Conservation (phyloP, 2,797 vertebrate genomes). For the Macroramphosus scolopax region DNA sequence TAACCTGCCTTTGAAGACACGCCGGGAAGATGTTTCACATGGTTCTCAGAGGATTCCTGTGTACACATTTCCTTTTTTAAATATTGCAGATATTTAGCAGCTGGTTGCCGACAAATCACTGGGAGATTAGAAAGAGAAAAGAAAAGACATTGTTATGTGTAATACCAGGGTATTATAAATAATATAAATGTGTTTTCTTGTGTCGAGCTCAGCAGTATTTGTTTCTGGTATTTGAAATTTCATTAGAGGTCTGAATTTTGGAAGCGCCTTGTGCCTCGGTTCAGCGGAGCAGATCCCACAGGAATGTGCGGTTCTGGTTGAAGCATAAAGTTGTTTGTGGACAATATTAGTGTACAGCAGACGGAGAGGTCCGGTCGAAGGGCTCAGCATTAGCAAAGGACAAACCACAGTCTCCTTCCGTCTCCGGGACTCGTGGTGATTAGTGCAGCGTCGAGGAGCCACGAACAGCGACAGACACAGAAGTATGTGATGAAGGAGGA, state of each 20-base stretch:
- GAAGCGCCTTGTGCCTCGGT: conserved; percentile 69
- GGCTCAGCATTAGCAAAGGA: conserved; percentile 55
- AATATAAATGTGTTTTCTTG: too few species aligned
- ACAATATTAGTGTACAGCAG: conserved; percentile 65
- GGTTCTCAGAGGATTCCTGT: conserved; percentile 54
- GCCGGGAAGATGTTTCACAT: conserved; percentile 65
- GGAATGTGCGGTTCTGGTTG: conserved; percentile 69
- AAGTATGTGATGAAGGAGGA: conserved; percentile 19
- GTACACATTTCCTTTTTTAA: conserved; percentile 57
- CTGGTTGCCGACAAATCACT: too few species aligned
- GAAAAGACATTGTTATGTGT: too few species aligned
- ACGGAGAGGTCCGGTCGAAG: conserved; percentile 51
- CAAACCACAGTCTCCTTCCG: conserved; percentile 71
- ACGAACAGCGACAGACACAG: conserved; percentile 39
- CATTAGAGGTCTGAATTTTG: conserved; percentile 71
- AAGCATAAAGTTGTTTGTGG: conserved; percentile 69
- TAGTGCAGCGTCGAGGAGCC: conserved; percentile 31
- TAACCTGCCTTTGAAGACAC: conserved; percentile 74
- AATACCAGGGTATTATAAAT: too few species aligned
- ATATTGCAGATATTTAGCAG: conserved; percentile 19
- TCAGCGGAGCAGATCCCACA: conserved; percentile 66
- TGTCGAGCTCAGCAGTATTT: conserved; percentile 64
- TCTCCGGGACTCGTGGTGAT: conserved; percentile 52
- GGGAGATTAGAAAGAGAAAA: too few species aligned
- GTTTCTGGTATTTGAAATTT: conserved; percentile 72